Evolutionary conservation across 2,113 vertebrate genomes (phyloP).

Genomic region (Hydrolagus affinis): DNA sequence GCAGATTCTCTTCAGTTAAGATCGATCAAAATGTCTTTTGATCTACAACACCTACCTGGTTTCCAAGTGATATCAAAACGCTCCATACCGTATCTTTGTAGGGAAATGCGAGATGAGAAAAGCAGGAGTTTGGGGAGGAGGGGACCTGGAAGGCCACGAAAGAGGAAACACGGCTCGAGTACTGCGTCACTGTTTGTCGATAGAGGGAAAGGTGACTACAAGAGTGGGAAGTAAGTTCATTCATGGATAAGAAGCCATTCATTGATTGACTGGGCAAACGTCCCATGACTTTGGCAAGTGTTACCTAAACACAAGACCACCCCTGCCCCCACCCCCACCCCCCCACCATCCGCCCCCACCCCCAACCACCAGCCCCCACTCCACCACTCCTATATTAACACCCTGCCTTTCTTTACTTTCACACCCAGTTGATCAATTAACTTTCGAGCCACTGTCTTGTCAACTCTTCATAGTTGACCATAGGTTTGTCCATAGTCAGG

Average conservation of each 20-base stretch:
- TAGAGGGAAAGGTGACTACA: conserved; percentile 73
- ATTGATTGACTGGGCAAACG: not conserved
- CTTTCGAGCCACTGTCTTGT: not conserved
- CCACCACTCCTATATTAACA: not conserved
- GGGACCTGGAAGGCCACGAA: conserved; percentile 88
- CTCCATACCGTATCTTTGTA: conserved; percentile 45
- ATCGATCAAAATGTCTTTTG: not conserved
- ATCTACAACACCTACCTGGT: conserved; percentile 2
- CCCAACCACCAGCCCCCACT: not conserved
- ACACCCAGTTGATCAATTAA: not conserved
- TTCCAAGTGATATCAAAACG: conserved; percentile 15
- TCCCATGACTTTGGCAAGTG: not conserved
- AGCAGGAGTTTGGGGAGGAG: conserved; percentile 78
- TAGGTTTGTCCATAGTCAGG: no score
- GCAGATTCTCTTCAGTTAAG: not conserved
- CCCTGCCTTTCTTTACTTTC: not conserved
- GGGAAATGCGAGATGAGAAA: conserved; percentile 83
- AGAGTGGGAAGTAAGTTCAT: conserved; percentile 75
- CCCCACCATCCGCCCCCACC: not conserved
- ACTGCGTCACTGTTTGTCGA: conserved; percentile 65
- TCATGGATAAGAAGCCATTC: conserved; percentile 15
- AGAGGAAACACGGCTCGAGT: conserved; percentile 77
- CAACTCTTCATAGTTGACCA: no score
- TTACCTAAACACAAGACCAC: not conserved
- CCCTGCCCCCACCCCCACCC: not conserved